phyloP scores from a whole-genome alignment of 2,797 vertebrate species.

The Diplodus puntazzo region DNA sequence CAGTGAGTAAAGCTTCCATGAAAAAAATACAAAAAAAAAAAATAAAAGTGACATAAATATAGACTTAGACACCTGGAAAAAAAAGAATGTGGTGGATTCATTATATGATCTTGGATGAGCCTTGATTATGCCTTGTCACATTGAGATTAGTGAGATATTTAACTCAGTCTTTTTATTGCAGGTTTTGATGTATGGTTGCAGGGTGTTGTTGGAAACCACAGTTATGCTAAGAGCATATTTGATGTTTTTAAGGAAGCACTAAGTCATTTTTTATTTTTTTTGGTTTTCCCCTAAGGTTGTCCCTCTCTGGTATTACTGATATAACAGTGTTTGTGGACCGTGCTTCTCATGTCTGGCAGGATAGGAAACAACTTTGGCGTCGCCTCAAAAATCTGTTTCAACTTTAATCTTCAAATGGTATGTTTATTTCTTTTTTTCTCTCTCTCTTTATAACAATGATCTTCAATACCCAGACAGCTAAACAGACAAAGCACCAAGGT shows the following conservation, averaged over 20 bases:
- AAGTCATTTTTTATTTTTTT: slow-evolving; percentile 17
- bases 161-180: slow-evolving; percentile 28
- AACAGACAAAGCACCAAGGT: neutral
- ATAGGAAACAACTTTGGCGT: neutral
- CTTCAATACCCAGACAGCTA: neutral
- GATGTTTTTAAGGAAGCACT: slow-evolving; percentile 18
- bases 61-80: slow-evolving; percentile 5
- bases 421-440: no score
- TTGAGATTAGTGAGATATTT: slow-evolving; percentile 38
- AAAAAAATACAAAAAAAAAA: no score
- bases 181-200: slow-evolving; percentile 1
- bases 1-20: neutral
- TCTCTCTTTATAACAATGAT: no score
- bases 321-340: neutral
- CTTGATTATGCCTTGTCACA: slow-evolving; percentile 16
- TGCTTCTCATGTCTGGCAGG: slow-evolving; percentile 5
- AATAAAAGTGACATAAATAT: slow-evolving; percentile 28
- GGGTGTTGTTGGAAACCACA: slow-evolving; percentile 12
- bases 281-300: neutral
- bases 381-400: neutral
- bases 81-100: slow-evolving; percentile 10
- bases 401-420: no score
- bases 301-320: neutral
- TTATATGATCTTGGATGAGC: slow-evolving; percentile 15
- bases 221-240: neutral